Evolutionary conservation across 1,140 invertebrate species (phyloP).

Genomic region (Platorchestia sp.): DNA sequence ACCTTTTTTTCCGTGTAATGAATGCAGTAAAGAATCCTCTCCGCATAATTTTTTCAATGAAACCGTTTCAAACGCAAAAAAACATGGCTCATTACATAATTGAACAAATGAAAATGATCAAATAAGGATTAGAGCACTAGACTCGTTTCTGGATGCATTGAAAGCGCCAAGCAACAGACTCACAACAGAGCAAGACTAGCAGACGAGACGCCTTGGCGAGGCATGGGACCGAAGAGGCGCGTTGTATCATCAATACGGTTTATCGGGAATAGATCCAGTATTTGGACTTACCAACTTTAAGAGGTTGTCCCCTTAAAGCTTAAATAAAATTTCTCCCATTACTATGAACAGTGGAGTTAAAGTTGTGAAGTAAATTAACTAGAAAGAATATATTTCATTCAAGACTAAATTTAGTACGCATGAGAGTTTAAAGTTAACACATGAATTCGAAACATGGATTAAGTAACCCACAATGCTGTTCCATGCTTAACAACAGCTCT

Average conservation of each 20-base stretch:
- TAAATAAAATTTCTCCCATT: not conserved
- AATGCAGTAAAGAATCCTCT: not conserved
- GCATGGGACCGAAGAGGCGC: not conserved
- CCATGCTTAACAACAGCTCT: not conserved
- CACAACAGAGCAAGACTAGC: not conserved
- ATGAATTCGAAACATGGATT: too few species aligned
- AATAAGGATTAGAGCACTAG: not conserved
- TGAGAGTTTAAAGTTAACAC: not conserved
- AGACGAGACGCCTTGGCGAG: not conserved
- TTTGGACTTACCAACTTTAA: not conserved
- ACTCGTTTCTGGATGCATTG: not conserved
- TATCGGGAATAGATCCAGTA: not conserved
- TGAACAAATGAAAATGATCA: too few species aligned
- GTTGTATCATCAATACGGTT: not conserved
- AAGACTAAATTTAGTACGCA: not conserved
- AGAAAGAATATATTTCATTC: not conserved
- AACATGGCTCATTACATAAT: too few species aligned
- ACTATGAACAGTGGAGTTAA: not conserved
- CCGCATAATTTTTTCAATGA: not conserved
- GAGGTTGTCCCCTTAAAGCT: not conserved
- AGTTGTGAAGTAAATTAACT: not conserved
- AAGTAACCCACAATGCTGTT: too few species aligned
- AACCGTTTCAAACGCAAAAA: not conserved
- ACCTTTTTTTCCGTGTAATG: not conserved
- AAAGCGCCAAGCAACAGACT: not conserved